Percentiles rank a stretch among this genome's conserved stretches.
Evolutionary conservation across 2,797 vertebrate species (phyloP).

Genomic region (Pristis pectinata): DNA sequence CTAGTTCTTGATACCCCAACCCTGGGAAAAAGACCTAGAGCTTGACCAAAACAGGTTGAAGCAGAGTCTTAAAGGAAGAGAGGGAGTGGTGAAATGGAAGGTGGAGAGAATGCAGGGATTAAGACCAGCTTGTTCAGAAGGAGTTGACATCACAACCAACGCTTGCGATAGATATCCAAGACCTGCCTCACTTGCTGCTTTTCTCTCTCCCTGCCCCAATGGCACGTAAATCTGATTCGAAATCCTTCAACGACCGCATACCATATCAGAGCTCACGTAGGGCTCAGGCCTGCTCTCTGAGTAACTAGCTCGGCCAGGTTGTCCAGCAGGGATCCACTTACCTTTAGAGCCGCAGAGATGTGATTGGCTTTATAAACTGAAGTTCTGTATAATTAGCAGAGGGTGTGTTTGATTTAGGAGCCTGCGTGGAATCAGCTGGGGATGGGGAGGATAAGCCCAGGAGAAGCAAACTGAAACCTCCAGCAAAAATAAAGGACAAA

Average conservation of each 20-base stretch:
- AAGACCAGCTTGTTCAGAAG: not conserved
- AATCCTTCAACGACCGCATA: too few relatives aligned
- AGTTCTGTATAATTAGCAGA: not conserved
- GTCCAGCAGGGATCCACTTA: not conserved
- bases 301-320: not conserved
- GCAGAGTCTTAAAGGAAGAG: not conserved
- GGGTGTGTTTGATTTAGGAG: not conserved
- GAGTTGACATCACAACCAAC: not conserved
- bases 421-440: not conserved
- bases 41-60: not conserved
- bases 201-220: not conserved
- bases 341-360: not conserved
- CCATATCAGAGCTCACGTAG: too few relatives aligned
- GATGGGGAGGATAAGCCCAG: too few relatives aligned
- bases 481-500: slow-evolving; percentile 40
- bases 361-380: not conserved
- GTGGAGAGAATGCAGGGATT: not conserved
- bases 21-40: too few relatives aligned
- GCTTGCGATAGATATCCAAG: not conserved
- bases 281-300: not conserved
- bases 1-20: too few relatives aligned
- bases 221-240: not conserved
- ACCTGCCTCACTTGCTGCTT: not conserved
- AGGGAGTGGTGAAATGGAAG: not conserved
- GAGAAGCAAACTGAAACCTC: not conserved